Percentiles rank a stretch among this genome's conserved stretches.
Evolutionary conservation across 2,797 vertebrate species (phyloP).

Genomic region (Chelonia mydas): DNA sequence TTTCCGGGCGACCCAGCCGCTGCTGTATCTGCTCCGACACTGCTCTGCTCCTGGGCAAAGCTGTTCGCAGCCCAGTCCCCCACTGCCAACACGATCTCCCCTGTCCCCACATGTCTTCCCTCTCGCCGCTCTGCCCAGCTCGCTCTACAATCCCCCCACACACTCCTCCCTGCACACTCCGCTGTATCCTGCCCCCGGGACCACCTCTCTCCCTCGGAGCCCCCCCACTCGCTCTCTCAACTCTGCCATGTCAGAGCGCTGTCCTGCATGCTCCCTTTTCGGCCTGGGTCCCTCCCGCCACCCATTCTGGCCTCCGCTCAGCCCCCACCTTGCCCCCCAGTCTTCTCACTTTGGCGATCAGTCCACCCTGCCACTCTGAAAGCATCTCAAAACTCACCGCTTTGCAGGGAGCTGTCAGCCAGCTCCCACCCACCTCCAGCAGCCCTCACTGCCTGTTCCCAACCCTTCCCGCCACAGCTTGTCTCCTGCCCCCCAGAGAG

Average conservation of each 20-base stretch:
- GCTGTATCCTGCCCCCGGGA: too few relatives aligned
- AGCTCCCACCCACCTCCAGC: background rate
- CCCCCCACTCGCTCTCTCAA: background rate
- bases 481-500: background rate
- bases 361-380: background rate
- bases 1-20: too few relatives aligned
- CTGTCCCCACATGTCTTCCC: background rate
- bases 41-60: too few relatives aligned
- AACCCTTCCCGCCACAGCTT: background rate
- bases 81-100: background rate
- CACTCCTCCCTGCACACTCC: too few relatives aligned
- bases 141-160: background rate
- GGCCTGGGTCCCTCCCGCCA: background rate
- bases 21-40: background rate
- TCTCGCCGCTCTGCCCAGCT: background rate
- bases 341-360: background rate
- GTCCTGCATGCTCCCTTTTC: background rate
- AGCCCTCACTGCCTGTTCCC: background rate
- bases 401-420: background rate
- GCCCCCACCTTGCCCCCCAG: background rate
- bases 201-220: background rate
- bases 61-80: too few relatives aligned
- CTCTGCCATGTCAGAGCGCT: background rate
- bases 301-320: background rate
- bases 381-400: too few relatives aligned